Percentiles rank a stretch among this genome's conserved stretches.
phyloP scores from a whole-genome alignment of 2,113 vertebrate species.

The Alligator sinensis region DNA sequence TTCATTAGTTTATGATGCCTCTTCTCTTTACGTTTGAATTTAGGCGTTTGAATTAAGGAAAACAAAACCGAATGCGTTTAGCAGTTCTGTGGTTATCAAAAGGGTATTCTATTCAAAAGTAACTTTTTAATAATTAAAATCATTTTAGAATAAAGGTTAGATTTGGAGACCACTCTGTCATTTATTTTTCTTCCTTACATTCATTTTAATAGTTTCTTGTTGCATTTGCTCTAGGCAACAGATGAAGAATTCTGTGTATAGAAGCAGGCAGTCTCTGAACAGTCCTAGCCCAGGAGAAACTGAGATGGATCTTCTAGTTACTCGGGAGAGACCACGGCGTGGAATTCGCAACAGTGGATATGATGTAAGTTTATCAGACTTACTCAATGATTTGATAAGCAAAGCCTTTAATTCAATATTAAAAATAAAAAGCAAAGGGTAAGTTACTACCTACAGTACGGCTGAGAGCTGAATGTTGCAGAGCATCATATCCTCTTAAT shows the following conservation, averaged over 20 bases:
- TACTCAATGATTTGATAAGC: neutral
- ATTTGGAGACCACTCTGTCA: neutral
- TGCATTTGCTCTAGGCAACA: conserved; percentile 85
- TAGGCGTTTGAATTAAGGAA: neutral
- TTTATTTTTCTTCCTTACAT: neutral
- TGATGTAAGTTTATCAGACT: conserved; percentile 85
- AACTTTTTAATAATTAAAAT: neutral
- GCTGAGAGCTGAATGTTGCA: accelerated
- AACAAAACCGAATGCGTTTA: neutral
- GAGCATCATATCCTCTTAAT: neutral
- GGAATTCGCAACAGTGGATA: conserved; percentile 98
- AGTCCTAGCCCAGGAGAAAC: conserved; percentile 97
- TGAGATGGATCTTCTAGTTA: conserved; percentile 98
- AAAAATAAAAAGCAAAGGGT: neutral
- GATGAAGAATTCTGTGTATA: conserved; percentile 88
- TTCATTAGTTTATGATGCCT: neutral
- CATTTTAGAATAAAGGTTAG: neutral
- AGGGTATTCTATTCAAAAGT: neutral
- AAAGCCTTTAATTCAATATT: neutral
- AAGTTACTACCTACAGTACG: neutral
- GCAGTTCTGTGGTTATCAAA: neutral
- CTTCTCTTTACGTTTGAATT: accelerated
- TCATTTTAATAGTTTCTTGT: neutral
- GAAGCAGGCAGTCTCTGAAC: conserved; percentile 96
- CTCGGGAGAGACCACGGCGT: conserved; percentile 92